Conservation (phyloP, 2,888 invertebrate species). For the Odontothrips loti region DNA sequence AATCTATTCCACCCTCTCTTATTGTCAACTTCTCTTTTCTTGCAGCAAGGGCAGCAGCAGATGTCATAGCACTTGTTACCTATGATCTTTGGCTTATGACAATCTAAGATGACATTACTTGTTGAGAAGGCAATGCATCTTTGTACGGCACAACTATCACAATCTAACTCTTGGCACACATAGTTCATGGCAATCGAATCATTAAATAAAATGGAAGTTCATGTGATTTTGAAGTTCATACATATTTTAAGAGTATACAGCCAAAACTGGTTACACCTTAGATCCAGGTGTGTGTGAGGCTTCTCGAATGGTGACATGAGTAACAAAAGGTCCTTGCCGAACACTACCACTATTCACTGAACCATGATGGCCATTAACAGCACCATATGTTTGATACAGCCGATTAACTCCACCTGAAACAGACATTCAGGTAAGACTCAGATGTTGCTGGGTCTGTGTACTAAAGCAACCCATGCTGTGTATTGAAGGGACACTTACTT, state of each 20-base stretch:
- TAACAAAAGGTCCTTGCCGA: constrained; percentile 56
- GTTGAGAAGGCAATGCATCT: constrained; percentile 1
- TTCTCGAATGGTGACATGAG: constrained; percentile 59
- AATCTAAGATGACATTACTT: not conserved
- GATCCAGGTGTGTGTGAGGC: constrained; percentile 41
- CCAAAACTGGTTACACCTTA: constrained; percentile 38
- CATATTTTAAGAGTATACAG: not conserved
- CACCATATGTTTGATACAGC: constrained; percentile 32
- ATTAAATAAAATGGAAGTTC: not conserved
- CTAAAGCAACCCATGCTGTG: no score
- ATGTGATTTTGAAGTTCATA: not conserved
- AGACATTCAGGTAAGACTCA: not conserved
- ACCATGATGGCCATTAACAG: constrained; percentile 22
- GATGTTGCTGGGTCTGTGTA: no score
- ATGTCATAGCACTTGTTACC: constrained; percentile 11
- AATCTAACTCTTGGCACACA: constrained; percentile 20
- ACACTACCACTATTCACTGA: constrained; percentile 28
- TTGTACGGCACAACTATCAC: constrained; percentile 22
- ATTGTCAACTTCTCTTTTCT: not conserved
- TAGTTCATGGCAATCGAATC: constrained; percentile 12
- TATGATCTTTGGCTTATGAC: constrained; percentile 22
- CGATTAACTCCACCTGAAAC: constrained; percentile 22
- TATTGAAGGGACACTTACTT: not conserved
- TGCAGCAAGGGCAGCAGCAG: not conserved
- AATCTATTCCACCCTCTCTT: no score